Base-by-base conservation (phyloP, 2,797 vertebrate genomes). In the Fundulus diaphanus region DNA sequence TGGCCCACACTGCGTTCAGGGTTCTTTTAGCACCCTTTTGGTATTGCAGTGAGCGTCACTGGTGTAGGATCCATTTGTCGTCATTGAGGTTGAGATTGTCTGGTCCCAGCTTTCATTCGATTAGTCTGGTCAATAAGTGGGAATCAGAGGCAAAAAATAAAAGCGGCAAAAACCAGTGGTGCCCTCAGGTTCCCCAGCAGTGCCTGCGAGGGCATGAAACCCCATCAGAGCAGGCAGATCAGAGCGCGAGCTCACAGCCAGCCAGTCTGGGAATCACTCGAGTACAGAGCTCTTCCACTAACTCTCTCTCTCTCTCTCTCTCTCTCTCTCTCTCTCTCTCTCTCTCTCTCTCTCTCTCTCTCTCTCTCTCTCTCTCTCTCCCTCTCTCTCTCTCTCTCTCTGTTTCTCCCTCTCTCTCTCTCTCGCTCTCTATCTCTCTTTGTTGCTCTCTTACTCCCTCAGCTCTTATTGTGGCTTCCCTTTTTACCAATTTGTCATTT, bases 171-270 rank as follows among this genome's bases (percentile, higher is more conserved):
- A 82, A 73, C 73, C 80, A 15, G 79, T 57, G 72, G 77, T 88
- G 85, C 82, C 91, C 81, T 88, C 82, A 82, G 85, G 90, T 91
- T 90, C 81, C 78, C 79, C 76, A 87, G 66, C 78, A 83, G 85
- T 88, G 85, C 68, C 82, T 83, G 76, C 29, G 54, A 66, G 61
- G 84, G 85, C 84, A 85, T 79, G 86, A 93, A 93, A 91, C 85
- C 91, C 92, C 92, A 94, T 93, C 87, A 86, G 87, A 88, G 87
- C 80, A 31, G 82, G 82, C 73, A 88, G 87, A 89, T 90, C 82
- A 88, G 87, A 90, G 90, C 87, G 66, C 78, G 86, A 90, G 89
- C 91, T 87, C 88, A 86, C 88, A 89, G 90, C 87, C 90, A 92
- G 89, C 84, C 85, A 90, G 85, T 82, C 81, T 83, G 89, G 84